phyloP scores from a whole-genome alignment of 2,888 invertebrate genomes.

The Cloeon dipterum region DNA sequence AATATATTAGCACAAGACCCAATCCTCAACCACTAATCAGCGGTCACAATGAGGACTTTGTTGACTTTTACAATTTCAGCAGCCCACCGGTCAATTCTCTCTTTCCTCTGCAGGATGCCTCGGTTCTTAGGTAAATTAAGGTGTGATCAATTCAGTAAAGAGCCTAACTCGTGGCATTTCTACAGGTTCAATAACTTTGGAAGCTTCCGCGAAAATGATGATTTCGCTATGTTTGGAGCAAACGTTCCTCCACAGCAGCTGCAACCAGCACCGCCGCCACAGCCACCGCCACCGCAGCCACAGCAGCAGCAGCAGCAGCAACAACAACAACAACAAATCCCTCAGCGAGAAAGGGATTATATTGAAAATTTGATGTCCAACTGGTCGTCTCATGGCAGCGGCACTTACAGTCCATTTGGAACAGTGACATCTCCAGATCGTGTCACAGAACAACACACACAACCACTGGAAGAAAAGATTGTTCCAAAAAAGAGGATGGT shows the following conservation, averaged over 20 bases:
- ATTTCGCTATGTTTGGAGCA: not conserved
- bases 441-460: constrained; percentile 19
- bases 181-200: not conserved
- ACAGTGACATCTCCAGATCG: constrained; percentile 22
- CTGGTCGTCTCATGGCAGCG: constrained; percentile 44
- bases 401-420: constrained; percentile 52
- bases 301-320: not conserved
- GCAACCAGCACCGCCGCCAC: no score
- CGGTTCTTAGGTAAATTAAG: no score
- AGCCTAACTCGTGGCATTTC: no score
- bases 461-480: constrained; percentile 11
- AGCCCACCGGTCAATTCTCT: no score
- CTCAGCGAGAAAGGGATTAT: constrained; percentile 12
- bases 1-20: no score
- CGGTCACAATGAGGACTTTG: no score
- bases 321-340: not conserved
- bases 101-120: no score
- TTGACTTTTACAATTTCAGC: no score
- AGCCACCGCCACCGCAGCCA: not conserved
- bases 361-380: constrained; percentile 49
- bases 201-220: not conserved
- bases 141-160: no score
- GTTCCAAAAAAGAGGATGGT: constrained; percentile 41
- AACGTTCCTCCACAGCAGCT: not conserved
- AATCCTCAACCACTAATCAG: no score